Conservation (phyloP, 2,888 invertebrate species). For the Xestia c-nigrum region DNA sequence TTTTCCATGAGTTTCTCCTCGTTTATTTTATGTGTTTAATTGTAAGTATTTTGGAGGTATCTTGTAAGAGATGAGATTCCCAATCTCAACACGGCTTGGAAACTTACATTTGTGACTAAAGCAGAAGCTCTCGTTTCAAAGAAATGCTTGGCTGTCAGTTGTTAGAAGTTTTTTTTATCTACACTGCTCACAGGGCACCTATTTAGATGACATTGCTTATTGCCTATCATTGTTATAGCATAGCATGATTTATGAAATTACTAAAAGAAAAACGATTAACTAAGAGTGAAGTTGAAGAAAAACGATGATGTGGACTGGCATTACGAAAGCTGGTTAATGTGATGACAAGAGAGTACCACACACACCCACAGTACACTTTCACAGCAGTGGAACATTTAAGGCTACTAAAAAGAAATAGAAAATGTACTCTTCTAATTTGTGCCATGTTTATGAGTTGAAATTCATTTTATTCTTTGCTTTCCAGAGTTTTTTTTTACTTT, state of each 20-base stretch:
- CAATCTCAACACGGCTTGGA: neutral
- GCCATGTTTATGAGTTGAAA: neutral
- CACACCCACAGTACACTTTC: too few relatives aligned
- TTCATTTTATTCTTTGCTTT: constrained; percentile 19
- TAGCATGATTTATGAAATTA: neutral
- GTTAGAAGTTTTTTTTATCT: neutral
- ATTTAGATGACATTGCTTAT: too few relatives aligned
- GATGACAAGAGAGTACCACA: neutral
- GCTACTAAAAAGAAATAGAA: neutral
- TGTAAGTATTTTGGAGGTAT: constrained; percentile 27
- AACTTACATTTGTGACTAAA: neutral
- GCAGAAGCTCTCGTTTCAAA: constrained; percentile 11
- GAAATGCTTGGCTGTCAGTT: constrained; percentile 11
- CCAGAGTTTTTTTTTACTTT: constrained; percentile 18
- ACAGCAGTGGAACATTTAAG: neutral
- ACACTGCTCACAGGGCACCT: too few relatives aligned
- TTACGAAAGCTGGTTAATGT: neutral
- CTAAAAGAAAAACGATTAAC: too few relatives aligned
- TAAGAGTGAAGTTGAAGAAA: too few relatives aligned
- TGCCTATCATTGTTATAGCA: neutral
- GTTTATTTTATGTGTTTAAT: neutral
- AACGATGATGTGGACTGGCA: neutral
- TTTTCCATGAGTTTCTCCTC: neutral
- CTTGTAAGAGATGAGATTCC: neutral
- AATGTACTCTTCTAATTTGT: neutral